Conservation (phyloP, 2,113 vertebrate species). For the Donacobius atricapilla region DNA sequence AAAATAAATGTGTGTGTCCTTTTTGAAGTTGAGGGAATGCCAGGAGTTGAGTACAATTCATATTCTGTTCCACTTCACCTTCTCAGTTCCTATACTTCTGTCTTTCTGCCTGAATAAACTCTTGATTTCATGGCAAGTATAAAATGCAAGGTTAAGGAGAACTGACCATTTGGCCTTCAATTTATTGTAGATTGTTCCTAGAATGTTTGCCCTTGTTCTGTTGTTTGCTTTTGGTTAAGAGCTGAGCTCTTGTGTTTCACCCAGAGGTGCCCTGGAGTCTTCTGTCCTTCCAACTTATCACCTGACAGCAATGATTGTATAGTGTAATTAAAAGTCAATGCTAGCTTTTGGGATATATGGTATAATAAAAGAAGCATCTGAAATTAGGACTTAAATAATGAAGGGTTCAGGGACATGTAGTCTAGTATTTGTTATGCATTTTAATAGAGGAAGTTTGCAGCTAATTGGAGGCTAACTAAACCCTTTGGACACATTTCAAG, state of each 20-base stretch:
- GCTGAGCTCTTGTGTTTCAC: slow-evolving; percentile 32
- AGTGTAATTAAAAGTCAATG: slow-evolving; percentile 81
- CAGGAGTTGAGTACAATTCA: neutral
- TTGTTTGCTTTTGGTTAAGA: slow-evolving; percentile 67
- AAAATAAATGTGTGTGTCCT: neutral
- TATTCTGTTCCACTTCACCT: neutral
- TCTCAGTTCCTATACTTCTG: neutral
- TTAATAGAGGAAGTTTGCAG: slow-evolving; percentile 80
- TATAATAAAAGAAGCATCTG: slow-evolving; percentile 74
- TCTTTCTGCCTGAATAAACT: neutral
- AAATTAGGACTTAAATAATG: slow-evolving; percentile 84
- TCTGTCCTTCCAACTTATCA: slow-evolving; percentile 70
- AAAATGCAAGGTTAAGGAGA: slow-evolving; percentile 44
- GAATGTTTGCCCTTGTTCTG: slow-evolving; percentile 64
- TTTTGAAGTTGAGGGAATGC: neutral
- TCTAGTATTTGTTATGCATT: slow-evolving; percentile 75
- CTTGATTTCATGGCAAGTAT: neutral
- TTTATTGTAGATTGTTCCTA: slow-evolving; percentile 44
- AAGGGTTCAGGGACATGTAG: slow-evolving; percentile 75
- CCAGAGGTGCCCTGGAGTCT: slow-evolving; percentile 38
- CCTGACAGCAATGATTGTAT: slow-evolving; percentile 56
- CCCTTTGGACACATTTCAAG: slow-evolving; percentile 75
- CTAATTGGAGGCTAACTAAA: slow-evolving; percentile 86
- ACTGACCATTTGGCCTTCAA: neutral
- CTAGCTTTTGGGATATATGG: slow-evolving; percentile 74